Evolutionary conservation across 1,140 invertebrate species (phyloP).

Genomic region (Aporrectodea caliginosa): DNA sequence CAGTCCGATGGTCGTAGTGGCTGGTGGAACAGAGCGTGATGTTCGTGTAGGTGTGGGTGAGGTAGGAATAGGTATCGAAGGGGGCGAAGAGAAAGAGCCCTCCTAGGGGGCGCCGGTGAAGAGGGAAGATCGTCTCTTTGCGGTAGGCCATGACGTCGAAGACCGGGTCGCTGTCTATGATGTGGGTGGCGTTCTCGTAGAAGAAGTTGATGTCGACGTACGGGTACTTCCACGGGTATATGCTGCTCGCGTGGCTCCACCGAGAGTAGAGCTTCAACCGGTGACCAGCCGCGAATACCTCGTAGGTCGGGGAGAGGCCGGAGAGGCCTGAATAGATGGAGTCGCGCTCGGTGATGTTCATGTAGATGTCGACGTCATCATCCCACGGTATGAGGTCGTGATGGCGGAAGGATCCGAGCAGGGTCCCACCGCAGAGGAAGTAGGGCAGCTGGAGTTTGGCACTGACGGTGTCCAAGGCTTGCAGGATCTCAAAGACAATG

Average conservation of each 20-base stretch:
- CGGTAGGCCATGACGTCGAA: neutral
- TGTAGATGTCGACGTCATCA: constrained; percentile 38
- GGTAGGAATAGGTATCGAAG: neutral
- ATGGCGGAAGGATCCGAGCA: constrained; percentile 39
- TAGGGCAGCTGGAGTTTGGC: neutral
- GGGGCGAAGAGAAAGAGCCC: neutral
- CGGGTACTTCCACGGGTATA: neutral
- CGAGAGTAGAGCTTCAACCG: constrained; percentile 5
- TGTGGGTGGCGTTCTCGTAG: constrained; percentile 19
- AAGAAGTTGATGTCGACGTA: constrained; percentile 23
- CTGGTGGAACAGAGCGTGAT: neutral
- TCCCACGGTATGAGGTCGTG: constrained; percentile 41
- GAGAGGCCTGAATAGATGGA: neutral
- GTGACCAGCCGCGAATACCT: neutral
- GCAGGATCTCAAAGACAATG: neutral
- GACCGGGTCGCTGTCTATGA: neutral
- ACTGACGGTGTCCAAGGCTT: neutral
- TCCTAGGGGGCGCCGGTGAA: neutral
- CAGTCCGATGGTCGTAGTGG: neutral
- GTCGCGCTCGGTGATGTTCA: constrained; percentile 17
- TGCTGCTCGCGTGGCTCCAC: neutral
- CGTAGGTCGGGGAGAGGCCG: neutral
- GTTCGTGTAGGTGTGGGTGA: neutral
- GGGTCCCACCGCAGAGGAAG: constrained; percentile 28
- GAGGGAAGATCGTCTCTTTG: neutral